phyloP scores from a whole-genome alignment of 2,797 vertebrate genomes.

The Lacerta agilis region DNA sequence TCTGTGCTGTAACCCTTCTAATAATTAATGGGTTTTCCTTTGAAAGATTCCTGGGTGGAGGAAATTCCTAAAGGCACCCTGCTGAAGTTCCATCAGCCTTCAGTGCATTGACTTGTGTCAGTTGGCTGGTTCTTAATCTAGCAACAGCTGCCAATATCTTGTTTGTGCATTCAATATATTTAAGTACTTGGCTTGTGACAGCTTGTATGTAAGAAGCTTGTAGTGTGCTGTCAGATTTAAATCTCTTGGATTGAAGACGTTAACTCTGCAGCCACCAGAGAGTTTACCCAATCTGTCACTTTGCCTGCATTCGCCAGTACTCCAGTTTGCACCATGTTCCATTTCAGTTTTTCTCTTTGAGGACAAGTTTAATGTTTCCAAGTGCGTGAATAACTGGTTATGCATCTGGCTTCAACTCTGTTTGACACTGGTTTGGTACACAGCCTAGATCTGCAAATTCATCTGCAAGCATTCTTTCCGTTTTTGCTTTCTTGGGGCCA shows the following conservation, averaged over 20 bases:
- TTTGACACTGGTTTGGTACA: slow-evolving; percentile 1
- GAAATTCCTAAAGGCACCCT: background rate
- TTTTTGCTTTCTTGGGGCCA: background rate
- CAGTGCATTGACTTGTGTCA: background rate
- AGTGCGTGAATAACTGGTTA: background rate
- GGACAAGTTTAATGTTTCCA: background rate
- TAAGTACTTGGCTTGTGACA: background rate
- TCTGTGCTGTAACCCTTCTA: background rate
- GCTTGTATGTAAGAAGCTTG: background rate
- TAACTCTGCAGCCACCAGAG: background rate
- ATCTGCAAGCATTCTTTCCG: background rate
- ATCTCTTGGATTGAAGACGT: background rate
- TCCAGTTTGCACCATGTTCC: background rate
- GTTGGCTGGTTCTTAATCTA: background rate
- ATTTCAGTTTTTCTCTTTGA: slow-evolving; percentile 5
- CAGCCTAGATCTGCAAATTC: background rate
- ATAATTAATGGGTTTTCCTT: background rate
- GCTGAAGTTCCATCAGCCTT: background rate
- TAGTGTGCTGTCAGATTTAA: background rate
- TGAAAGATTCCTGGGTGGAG: background rate
- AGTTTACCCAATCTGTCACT: background rate
- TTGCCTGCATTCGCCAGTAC: background rate
- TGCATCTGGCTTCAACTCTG: background rate
- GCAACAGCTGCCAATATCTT: background rate
- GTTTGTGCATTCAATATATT: background rate